phyloP scores from a whole-genome alignment of 2,113 vertebrate genomes.

The Phrynosoma blainvillii region DNA sequence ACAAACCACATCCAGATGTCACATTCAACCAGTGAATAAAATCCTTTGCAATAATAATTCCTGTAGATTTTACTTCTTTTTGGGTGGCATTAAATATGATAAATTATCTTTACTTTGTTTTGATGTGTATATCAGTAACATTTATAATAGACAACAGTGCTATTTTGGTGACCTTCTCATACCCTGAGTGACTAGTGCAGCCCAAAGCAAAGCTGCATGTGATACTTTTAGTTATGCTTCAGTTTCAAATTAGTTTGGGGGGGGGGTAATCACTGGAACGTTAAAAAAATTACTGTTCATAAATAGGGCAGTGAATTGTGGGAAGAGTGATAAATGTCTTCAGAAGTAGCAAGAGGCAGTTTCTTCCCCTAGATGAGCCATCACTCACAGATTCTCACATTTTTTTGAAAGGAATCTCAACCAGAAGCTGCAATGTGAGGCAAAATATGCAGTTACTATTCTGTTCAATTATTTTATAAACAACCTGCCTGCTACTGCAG shows the following conservation, averaged over 20 bases:
- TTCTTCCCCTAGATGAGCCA: too few species aligned
- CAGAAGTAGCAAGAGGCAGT: too few species aligned
- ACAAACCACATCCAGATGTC: background rate
- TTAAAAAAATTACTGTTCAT: background rate
- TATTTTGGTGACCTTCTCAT: background rate
- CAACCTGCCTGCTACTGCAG: too few species aligned
- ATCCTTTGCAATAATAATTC: background rate
- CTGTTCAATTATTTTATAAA: too few species aligned
- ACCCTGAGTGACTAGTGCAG: background rate
- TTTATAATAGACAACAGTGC: accelerated
- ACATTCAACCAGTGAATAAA: accelerated
- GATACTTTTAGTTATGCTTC: background rate
- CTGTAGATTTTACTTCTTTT: background rate
- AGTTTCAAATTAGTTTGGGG: background rate
- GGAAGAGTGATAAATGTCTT: too few species aligned
- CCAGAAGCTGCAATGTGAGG: too few species aligned
- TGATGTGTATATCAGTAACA: background rate
- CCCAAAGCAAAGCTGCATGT: background rate
- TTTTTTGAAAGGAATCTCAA: too few species aligned
- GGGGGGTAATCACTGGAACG: background rate
- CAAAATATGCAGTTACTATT: too few species aligned
- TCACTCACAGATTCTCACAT: too few species aligned
- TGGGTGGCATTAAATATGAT: background rate
- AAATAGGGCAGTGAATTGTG: background rate
- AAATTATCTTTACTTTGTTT: slow-evolving; percentile 22